These are phyloP conservation scores for Stomatorhinus ivindoensis DNA, from an alignment of 2,113 vertebrate species.

Conservation along the genomic window DNA sequence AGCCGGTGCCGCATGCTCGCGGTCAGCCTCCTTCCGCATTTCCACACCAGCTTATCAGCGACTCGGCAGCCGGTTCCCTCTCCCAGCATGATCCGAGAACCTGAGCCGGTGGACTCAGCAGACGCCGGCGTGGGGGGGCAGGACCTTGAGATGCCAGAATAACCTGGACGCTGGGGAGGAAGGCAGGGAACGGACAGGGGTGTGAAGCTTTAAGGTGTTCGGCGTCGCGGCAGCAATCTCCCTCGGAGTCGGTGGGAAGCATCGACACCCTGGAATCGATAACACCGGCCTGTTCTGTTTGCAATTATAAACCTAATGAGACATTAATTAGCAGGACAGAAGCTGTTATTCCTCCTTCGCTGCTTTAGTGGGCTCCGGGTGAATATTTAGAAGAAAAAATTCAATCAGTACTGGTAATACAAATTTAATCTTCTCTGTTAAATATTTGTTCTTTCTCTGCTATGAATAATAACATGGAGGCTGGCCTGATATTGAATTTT, in stretches of 20 bases:
- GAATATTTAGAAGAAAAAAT: constrained; percentile 47
- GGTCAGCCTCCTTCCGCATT: not conserved
- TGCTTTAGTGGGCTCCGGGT: constrained; percentile 8
- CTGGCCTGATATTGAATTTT: constrained; percentile 10
- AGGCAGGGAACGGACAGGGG: not conserved
- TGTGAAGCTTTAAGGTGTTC: not conserved
- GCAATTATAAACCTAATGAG: constrained; percentile 37
- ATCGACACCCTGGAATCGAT: not conserved
- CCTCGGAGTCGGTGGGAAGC: not conserved
- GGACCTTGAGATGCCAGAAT: constrained; percentile 2
- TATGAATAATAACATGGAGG: constrained; percentile 35
- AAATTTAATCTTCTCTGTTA: constrained; percentile 31
- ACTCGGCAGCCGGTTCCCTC: not conserved
- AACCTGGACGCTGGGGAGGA: not conserved
- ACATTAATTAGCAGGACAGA: constrained; percentile 39
- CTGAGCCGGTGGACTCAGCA: not conserved
- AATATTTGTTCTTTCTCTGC: constrained; percentile 35
- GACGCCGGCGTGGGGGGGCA: not conserved
- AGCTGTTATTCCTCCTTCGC: constrained; percentile 13
- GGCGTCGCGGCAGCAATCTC: not conserved
- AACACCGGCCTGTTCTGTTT: constrained; percentile 18
- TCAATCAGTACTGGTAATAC: constrained; percentile 39
- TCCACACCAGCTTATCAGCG: constrained; percentile 1
- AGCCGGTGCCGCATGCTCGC: not conserved
- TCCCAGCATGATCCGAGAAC: not conserved